Evolutionary conservation across 92 coral and sea anemone genomes (phyloP), one percentile per base, ranked within the genome.

Genomic region (Siderastrea siderea): DNA sequence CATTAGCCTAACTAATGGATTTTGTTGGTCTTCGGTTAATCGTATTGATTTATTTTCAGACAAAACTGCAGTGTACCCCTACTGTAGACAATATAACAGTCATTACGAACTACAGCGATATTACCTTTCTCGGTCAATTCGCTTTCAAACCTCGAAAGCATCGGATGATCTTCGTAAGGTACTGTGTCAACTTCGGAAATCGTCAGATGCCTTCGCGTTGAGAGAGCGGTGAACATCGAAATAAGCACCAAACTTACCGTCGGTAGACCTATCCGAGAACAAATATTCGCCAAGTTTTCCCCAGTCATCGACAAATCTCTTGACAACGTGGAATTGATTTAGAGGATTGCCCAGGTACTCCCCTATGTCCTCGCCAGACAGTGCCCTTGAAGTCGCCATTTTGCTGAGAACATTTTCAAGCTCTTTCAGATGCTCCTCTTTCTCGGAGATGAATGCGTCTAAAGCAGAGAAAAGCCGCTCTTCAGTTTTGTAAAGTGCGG

Each of bases 321-420:
- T 91, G 48, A 91, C 78, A 76, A 87, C 57, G 52, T 75, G 68
- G 77, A 65, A 91, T n/a, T 85, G 85, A 48, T 78, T 91, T 4
- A 87, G 51, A 1, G 94, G 94, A 79, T 84, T 87, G 16, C 92
- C 94, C 4, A 91, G 74, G 58, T 82, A 91, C 12, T 86, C 76
- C 49, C 82, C 91, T 5, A 90, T 45, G 4, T 69, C 86, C 7
- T 66, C 51, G 46, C 80, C 79, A 45, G 76, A 78, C 70, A 81
- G 51, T 7, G 68, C 43, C 79, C 53, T 65, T 1, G 74, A 48
- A 50, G 65, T 54, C 16, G 79, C 58, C 38, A 85, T 81, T 57
- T 80, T 86, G 71, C 65, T 62, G 14, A 81, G 77, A 50, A 81
- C 73, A 2, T 74, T 47, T 47, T 75, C 72, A 0, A 90, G 66